These are phyloP conservation scores for Atractosteus spatula DNA, from an alignment of 2,113 vertebrate genomes.

Conservation along the genomic window DNA sequence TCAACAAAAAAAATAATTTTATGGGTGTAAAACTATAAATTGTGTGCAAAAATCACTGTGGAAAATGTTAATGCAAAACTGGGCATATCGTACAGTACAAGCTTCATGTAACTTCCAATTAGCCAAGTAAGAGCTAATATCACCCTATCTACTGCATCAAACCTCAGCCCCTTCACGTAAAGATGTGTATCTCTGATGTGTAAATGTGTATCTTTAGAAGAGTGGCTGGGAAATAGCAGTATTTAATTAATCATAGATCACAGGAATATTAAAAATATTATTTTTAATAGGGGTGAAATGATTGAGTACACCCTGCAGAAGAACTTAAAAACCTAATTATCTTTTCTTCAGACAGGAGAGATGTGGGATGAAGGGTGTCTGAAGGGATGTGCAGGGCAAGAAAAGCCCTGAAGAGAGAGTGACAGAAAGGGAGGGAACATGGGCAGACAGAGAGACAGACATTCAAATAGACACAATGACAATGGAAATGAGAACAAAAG, in stretches of 20 bases:
- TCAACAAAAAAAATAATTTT: no score
- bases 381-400: neutral
- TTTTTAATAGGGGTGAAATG: neutral
- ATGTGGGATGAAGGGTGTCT: neutral
- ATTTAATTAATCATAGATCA: conserved; percentile 8
- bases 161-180: neutral
- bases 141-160: neutral
- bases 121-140: neutral
- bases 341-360: conserved; percentile 3
- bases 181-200: neutral
- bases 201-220: neutral
- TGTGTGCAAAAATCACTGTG: no score
- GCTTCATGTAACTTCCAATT: no score
- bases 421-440: conserved; percentile 25
- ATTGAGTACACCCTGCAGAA: neutral
- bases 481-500: no score
- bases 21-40: no score
- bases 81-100: no score
- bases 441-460: no score
- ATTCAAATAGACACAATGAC: no score
- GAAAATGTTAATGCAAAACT: no score
- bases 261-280: neutral
- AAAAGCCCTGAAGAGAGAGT: neutral
- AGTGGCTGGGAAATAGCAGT: neutral
- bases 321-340: neutral